Base-by-base conservation (phyloP, 1,140 invertebrate species). In the Leptonema lineaticorne region DNA sequence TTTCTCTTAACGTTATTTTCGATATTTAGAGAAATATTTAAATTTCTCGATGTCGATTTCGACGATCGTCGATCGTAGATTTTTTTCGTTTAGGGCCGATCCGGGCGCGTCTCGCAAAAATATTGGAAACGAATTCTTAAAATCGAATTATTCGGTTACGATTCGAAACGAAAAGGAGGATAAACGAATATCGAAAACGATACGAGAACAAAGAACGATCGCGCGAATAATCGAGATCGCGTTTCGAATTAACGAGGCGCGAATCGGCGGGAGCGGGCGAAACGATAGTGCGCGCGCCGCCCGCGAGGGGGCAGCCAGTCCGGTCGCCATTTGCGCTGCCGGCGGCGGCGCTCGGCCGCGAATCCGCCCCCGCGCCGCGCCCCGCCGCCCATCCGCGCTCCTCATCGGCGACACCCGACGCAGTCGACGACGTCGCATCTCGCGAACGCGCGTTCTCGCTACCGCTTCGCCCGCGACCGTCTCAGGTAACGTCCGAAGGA, bases 301-400 rank as follows among this genome's bases (percentile, higher is more conserved):
- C 62, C 62, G 62, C 62, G 22, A 64, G 62, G 28, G 27, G 62
- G 62, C 62, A 64, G 62, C 9, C 26, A 22, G 27, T 46, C 45
- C 26, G 62, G 57, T 26, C 62, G 62, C 62, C 62, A 64, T 64
- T 64, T 64, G 62, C 45, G 62, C 62, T 64, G 41, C 24, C 62
- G 24, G 33, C 41, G 62, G 62, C 62, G 62, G 62, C 62, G 62
- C 22, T 37, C 24, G 27, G 62, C 27, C 45, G 62, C 62, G 62
- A 28, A 64, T 64, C 62, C 62, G 62, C 62, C 41, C 60, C 45
- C 24, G 20, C 62, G 45, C 45, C 45, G 24, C 62, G 45, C 45
- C 41, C 45, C 18, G 24, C 24, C 58, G 58, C 58, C 27, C 58
- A 20, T 24, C 8, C 29, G 18, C 24, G 24, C 45, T 26, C 60